Evolutionary conservation across 1,140 invertebrate genomes (phyloP).

Genomic region (Nephila pilipes): DNA sequence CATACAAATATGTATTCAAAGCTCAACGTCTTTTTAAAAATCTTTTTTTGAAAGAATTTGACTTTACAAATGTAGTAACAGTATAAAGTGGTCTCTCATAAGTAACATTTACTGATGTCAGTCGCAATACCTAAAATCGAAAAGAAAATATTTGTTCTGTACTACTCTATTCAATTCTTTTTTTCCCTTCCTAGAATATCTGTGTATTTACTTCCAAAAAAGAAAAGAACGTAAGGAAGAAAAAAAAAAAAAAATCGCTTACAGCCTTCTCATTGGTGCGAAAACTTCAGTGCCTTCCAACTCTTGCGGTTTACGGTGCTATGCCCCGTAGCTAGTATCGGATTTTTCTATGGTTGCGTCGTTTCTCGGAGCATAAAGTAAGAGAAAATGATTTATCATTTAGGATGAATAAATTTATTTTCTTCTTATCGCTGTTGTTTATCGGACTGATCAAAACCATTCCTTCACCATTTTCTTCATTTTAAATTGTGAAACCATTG

Average conservation of each 20-base stretch:
- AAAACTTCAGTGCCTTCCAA: conserved; percentile 56
- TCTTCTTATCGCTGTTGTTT: conserved; percentile 57
- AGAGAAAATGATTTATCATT: conserved; percentile 69
- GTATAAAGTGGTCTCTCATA: conserved; percentile 48
- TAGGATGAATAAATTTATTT: conserved; percentile 67
- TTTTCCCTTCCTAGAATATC: conserved; percentile 9
- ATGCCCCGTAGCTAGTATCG: conserved; percentile 52
- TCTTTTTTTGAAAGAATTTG: background rate
- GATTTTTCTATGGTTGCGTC: conserved; percentile 23
- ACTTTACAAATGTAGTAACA: background rate
- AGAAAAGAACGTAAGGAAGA: background rate
- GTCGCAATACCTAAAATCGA: conserved; percentile 59
- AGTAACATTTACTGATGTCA: conserved; percentile 61
- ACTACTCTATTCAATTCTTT: conserved; percentile 39
- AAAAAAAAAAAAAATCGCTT: conserved; percentile 41
- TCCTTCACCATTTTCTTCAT: background rate
- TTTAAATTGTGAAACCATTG: conserved; percentile 8
- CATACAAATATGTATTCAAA: background rate
- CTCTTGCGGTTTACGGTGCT: conserved; percentile 49
- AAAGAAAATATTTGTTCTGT: conserved; percentile 70
- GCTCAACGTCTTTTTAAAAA: background rate
- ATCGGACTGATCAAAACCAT: conserved; percentile 45
- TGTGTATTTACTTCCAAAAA: conserved; percentile 60
- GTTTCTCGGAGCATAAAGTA: conserved; percentile 43
- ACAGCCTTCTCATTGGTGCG: conserved; percentile 59